Evolutionary conservation across 2,888 invertebrate species (phyloP).

Genomic region (Meandrusa payeni): DNA sequence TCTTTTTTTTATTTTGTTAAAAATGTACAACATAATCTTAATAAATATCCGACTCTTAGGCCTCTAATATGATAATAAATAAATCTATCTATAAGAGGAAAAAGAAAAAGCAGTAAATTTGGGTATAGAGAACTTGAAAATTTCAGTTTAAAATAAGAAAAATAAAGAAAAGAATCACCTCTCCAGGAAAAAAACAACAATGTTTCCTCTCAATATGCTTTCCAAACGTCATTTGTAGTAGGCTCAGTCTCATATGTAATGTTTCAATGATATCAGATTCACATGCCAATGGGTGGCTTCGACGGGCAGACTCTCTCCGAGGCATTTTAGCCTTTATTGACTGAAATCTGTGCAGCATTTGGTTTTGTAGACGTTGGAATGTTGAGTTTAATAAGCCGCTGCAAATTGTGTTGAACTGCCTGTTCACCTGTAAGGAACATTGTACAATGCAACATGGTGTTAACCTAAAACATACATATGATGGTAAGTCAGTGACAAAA

Average conservation of each 20-base stretch:
- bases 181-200: constrained; percentile 97
- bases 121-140: too few species aligned
- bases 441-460: constrained; percentile 5
- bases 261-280: constrained; percentile 97
- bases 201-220: constrained; percentile 96
- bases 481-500: too few species aligned
- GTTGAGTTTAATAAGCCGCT: constrained; percentile 90
- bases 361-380: constrained; percentile 91
- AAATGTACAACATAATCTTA: too few species aligned
- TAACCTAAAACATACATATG: constrained; percentile 10
- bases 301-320: constrained; percentile 92
- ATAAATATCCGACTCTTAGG: too few species aligned
- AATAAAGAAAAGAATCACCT: too few species aligned
- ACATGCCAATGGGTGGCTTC: constrained; percentile 94
- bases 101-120: too few species aligned
- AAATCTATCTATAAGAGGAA: too few species aligned
- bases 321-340: constrained; percentile 95
- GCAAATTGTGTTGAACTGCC: constrained; percentile 89
- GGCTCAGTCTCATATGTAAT: constrained; percentile 93
- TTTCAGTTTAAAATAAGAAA: too few species aligned
- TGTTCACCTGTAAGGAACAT: constrained; percentile 84
- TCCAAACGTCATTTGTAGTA: constrained; percentile 96
- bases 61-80: too few species aligned
- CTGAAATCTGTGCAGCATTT: constrained; percentile 92
- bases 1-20: too few species aligned